Percentiles rank a stretch among this genome's conserved stretches.
phyloP scores from a whole-genome alignment of 2,113 vertebrate genomes.

The Oenanthe melanoleuca region DNA sequence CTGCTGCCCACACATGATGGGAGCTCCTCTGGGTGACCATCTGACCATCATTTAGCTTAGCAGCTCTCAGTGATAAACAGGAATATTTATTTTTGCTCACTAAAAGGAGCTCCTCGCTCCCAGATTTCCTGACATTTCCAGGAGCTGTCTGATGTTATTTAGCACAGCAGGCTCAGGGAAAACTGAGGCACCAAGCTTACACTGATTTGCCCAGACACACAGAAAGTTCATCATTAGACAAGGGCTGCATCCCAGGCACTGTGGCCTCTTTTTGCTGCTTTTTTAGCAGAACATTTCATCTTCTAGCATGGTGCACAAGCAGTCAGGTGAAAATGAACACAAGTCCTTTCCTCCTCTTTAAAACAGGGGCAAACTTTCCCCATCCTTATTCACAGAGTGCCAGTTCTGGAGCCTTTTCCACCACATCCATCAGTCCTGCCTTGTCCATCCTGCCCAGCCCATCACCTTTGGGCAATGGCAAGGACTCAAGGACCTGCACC shows the following conservation, averaged over 20 bases:
- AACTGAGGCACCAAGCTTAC: slow-evolving; percentile 40
- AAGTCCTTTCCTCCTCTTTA: neutral
- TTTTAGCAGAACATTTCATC: neutral
- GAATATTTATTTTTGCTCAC: neutral
- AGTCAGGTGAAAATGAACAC: neutral
- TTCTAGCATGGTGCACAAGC: rapidly evolving
- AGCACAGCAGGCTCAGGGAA: neutral
- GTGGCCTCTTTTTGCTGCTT: neutral
- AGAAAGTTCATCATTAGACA: neutral
- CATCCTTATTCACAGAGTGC: neutral
- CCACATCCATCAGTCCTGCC: neutral
- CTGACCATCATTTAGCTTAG: neutral
- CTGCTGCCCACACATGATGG: neutral
- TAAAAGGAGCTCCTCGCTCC: neutral
- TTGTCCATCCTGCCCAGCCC: neutral
- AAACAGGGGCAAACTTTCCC: neutral
- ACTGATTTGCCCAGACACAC: slow-evolving; percentile 44
- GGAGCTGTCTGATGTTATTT: slow-evolving; percentile 32
- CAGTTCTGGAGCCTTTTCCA: neutral
- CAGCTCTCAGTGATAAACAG: neutral
- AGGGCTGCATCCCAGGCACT: neutral
- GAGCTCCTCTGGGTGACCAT: neutral
- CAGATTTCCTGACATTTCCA: neutral
- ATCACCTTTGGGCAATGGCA: neutral
- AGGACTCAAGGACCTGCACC: neutral